Base-by-base conservation (phyloP, 2,888 invertebrate species). In the Drosophila flavopinicola region DNA sequence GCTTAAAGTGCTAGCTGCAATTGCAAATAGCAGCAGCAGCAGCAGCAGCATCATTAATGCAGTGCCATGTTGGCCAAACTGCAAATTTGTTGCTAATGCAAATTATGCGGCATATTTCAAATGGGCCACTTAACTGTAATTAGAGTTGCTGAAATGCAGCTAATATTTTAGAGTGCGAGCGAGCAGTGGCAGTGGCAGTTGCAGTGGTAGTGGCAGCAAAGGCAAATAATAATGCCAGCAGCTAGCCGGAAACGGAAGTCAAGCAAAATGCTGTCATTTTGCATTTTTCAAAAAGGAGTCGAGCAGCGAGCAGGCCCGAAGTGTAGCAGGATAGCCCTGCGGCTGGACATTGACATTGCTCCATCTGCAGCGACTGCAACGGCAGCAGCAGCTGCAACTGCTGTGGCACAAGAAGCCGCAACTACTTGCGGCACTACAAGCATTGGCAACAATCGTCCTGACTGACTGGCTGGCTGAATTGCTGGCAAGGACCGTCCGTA, bases 221-320 rank as follows among this genome's bases (percentile, higher is more conserved):
- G 20, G 25, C 41, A 15, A 20, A 20, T 20, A 20, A 20, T 20
- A 20, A 20, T 20, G 41, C 6, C 52, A 20, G 37, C 58, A 57
- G 73, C 72, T 72, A 70, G 38, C 84, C 70, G 85, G 85, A 82
- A 78, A 66, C 67, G 75, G 85, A 80, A 82, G 85, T 80, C 73
- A 70, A 71, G 73, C 64, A 80, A 84, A 84, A 77, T 68, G 73
- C 82, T 75, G 80, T 75, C 75, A 84, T 84, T 75, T 78, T 80
- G 67, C 68, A 79, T 79, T 77, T 70, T 77, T 70, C 29, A 44
- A 24, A 44, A 24, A 30, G 52, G 52, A 63, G 49, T 47, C 52
- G 39, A 35, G 27, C 51, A n/a, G n/a, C n/a, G n/a, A n/a, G 54
- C 20, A 29, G 7, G 20, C 37, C 30, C 37, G 3, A 23, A 23